phyloP scores from a whole-genome alignment of 2,888 invertebrate species.

The Sabatieria punctata region DNA sequence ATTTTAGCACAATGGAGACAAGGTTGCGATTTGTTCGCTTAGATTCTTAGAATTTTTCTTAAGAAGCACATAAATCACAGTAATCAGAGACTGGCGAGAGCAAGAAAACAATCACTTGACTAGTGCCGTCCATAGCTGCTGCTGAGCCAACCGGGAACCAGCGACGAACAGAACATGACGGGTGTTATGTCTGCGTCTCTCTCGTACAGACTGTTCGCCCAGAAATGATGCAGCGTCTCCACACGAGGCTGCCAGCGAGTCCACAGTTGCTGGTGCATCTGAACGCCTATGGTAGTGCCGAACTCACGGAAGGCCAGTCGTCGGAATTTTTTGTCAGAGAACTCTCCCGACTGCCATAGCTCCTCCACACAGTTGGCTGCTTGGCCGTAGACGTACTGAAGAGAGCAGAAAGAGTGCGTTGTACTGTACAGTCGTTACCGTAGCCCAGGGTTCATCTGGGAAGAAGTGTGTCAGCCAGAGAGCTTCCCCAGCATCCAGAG shows the following conservation, averaged over 20 bases:
- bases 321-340: neutral
- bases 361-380: neutral
- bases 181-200: conserved; percentile 9
- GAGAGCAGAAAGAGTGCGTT: neutral
- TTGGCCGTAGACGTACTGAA: neutral
- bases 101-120: no score
- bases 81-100: no score
- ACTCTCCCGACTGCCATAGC: conserved; percentile 4
- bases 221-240: conserved; percentile 7
- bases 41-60: no score
- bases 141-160: conserved; percentile 4
- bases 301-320: conserved; percentile 10
- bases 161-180: conserved; percentile 9
- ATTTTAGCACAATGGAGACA: no score
- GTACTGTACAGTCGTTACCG: neutral
- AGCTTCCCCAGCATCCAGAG: conserved; percentile 8
- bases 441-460: conserved; percentile 4
- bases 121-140: no score
- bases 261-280: neutral
- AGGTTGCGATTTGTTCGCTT: no score
- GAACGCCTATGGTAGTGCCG: conserved; percentile 10
- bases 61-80: no score
- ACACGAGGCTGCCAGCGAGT: conserved; percentile 1
- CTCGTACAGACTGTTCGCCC: conserved; percentile 1
- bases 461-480: conserved; percentile 7